phyloP scores from a whole-genome alignment of 1,140 invertebrate species.

The Nebria ingens region DNA sequence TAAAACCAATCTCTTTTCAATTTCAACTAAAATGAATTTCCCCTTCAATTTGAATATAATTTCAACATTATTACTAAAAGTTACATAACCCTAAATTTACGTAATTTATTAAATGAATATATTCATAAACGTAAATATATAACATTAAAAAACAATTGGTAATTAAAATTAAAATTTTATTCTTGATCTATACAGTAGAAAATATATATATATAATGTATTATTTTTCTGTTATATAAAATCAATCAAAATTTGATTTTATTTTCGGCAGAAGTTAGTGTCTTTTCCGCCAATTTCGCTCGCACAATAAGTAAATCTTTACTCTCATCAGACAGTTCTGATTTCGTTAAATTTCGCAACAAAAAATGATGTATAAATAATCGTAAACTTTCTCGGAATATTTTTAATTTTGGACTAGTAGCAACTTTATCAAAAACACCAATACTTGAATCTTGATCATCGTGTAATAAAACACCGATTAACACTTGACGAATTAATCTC shows the following conservation, averaged over 20 bases:
- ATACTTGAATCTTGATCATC: slow-evolving; percentile 44
- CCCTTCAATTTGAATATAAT: no score
- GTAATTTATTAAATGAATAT: no score
- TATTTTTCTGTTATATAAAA: no score
- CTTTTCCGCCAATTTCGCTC: slow-evolving; percentile 44
- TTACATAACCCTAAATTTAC: no score
- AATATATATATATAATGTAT: no score
- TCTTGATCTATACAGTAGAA: no score
- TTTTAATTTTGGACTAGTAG: slow-evolving; percentile 53
- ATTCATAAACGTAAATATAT: no score
- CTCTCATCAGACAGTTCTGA: slow-evolving; percentile 39
- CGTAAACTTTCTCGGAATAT: slow-evolving; percentile 63
- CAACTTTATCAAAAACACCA: slow-evolving; percentile 55
- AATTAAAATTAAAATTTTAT: no score
- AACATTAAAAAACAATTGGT: no score
- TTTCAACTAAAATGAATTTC: no score
- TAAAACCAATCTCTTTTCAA: no score
- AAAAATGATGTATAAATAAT: slow-evolving; percentile 71
- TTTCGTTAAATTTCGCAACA: slow-evolving; percentile 51
- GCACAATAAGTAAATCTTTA: slow-evolving; percentile 39
- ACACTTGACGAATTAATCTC: slow-evolving; percentile 56
- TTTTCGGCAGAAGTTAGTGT: slow-evolving; percentile 33
- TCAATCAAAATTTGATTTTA: slow-evolving; percentile 2
- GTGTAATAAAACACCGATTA: slow-evolving; percentile 58
- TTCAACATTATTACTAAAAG: no score